Base-by-base conservation (phyloP, 2,797 vertebrate species). In the Coendou prehensilis region DNA sequence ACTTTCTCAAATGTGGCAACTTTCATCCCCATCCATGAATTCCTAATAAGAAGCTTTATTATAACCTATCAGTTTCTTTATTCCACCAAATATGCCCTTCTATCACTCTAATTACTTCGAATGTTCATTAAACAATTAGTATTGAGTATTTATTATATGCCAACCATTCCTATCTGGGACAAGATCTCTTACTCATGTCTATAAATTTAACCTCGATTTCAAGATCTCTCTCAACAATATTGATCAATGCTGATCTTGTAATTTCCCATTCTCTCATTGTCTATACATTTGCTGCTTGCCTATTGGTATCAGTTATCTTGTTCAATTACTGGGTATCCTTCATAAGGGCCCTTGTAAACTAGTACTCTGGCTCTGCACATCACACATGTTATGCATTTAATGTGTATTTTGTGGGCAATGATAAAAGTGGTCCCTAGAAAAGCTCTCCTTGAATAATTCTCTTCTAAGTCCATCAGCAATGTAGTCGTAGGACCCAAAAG, bases 381-480 rank as follows among this genome's bases (percentile, higher is more conserved):
- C 11, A 73, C 3, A 81, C 9, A 8, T 13, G 2, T 41, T 64
- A 37, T 30, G 18, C 4, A 22, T 52, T 83, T 56, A 23, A 28
- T 4, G 8, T 84, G 18, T 57, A 50, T 85, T 89, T 87, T 84
- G 54, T 75, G 14, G 6, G 18, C 3, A 56, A 47, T 59, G 10
- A 93, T 79, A 57, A 91, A 67, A 59, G 47, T 75, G 41, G 50
- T 78, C 41, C 54, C n/a, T 79, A 17, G 13, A 78, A 50, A 87
- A 59, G 20, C 41, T 69, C 6, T 85, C 61, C 7, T 78, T 93
- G 30, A 94, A 82, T 78, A 92, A 78, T 26, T 23, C 10, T n/a
- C 67, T 67, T 87, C 28, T 63, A 94, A 94, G 76, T 59, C 56
- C 13, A 75, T 85, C 90, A 93, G 45, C 33, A 86, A 13, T n/a